Conservation (phyloP, 2,888 invertebrate genomes). For the Hemistola chrysoprasaria region DNA sequence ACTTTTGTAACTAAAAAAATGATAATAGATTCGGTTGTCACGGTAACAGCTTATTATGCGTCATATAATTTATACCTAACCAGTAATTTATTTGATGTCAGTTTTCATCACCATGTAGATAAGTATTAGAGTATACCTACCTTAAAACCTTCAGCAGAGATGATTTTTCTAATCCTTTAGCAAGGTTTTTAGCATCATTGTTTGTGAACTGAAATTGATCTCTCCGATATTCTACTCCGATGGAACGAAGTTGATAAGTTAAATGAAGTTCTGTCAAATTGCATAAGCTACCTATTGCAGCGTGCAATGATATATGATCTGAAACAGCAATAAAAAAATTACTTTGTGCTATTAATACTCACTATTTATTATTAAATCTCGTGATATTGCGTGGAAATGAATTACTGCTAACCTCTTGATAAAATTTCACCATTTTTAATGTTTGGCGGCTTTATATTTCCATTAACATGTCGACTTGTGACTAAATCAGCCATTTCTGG, state of each 20-base stretch:
- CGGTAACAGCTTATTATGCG: too few relatives aligned
- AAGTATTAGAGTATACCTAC: constrained; percentile 37
- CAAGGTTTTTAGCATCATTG: constrained; percentile 70
- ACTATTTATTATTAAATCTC: background rate
- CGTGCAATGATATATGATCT: constrained; percentile 78
- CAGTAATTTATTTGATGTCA: too few relatives aligned
- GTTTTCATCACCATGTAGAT: too few relatives aligned
- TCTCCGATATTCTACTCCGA: constrained; percentile 63
- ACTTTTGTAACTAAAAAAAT: too few relatives aligned
- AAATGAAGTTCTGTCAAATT: constrained; percentile 69
- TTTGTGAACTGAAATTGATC: constrained; percentile 78
- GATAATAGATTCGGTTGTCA: too few relatives aligned
- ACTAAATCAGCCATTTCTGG: constrained; percentile 72
- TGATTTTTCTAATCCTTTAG: constrained; percentile 70
- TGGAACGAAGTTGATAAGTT: constrained; percentile 61
- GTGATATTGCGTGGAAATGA: too few relatives aligned
- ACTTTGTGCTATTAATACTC: background rate
- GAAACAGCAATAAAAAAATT: constrained; percentile 31
- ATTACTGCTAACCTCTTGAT: constrained; percentile 47
- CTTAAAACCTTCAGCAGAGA: constrained; percentile 55
- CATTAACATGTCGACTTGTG: constrained; percentile 55
- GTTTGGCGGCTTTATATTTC: constrained; percentile 31
- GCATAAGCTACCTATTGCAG: constrained; percentile 67
- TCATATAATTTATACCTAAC: too few relatives aligned
- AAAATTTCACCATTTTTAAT: constrained; percentile 43